These are phyloP conservation scores for Thereva unica DNA, from an alignment of 2,888 invertebrate genomes.

Conservation along the genomic window DNA sequence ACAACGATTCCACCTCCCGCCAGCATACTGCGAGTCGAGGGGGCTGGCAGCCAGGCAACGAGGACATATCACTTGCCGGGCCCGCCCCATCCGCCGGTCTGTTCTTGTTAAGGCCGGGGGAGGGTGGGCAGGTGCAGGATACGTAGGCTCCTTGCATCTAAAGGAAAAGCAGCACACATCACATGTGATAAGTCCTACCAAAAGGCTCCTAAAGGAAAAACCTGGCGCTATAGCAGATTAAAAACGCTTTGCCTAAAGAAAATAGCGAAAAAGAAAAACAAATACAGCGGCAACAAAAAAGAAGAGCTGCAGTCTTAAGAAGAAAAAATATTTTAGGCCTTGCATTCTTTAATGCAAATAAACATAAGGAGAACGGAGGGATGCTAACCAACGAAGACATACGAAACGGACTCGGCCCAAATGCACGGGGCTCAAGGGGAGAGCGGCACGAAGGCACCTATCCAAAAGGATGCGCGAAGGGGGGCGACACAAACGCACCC, in stretches of 20 bases:
- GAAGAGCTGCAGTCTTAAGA: conserved; percentile 33
- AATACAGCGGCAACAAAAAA: conserved; percentile 1
- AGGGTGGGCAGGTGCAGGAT: conserved; percentile 22
- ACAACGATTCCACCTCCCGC: conserved; percentile 21
- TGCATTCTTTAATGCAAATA: conserved; percentile 41
- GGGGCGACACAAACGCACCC: conserved; percentile 22
- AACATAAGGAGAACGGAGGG: conserved; percentile 20
- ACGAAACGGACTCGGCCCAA: neutral
- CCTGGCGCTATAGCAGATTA: conserved; percentile 38
- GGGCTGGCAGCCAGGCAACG: conserved; percentile 16
- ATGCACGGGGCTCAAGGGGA: neutral
- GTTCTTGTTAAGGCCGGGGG: conserved; percentile 20
- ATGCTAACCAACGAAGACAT: conserved; percentile 8
- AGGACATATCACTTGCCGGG: conserved; percentile 13
- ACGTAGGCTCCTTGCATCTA: conserved; percentile 22
- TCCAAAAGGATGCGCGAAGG: too few species aligned
- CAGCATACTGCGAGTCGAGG: neutral
- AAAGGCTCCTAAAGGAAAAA: conserved; percentile 25
- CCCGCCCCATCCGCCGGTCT: neutral
- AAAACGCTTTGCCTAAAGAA: conserved; percentile 36
- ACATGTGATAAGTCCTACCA: conserved; percentile 21
- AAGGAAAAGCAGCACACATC: conserved; percentile 13
- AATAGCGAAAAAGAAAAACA: conserved; percentile 26
- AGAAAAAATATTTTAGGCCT: conserved; percentile 39
- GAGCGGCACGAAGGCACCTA: neutral